Evolutionary conservation across 2,797 vertebrate genomes (phyloP), one percentile per base, ranked within the genome.

Genomic region (Pangasius sanitwongsei): DNA sequence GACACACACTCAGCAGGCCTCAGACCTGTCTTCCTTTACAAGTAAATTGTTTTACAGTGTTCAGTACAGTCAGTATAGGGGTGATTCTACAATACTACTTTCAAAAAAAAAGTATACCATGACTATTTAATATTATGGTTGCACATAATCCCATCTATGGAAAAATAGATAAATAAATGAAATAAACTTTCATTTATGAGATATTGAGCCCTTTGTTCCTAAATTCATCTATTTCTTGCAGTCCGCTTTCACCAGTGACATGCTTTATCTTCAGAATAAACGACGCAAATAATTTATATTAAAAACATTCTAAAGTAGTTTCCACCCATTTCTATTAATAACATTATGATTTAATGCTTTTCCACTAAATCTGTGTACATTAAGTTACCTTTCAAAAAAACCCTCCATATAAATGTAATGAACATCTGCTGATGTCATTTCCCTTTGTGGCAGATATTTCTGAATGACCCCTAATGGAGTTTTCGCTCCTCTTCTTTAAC

Each of bases 1-100:
- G 63, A 90, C 72, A 88, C 37, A 88, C 57, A 82, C 55, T 87
- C 61, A 90, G 63, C 31, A 88, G 86, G 82, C 90, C 86, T 90
- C 84, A 74, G 86, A 88, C 85, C 65, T 55, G 59, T 41, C 23
- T 80, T 83, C 28, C 7, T 78, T 85, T 90, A 91, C 89, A 88
- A 55, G 65, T 86, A 55, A 55, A 55, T 20, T 78, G 8, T 82
- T 37, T 83, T 83, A 41, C 80, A 44, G 78, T 25, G 20, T 82
- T 20, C 53, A 34, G 2, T 80, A 81, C 31, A 34, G 28, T 12
- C 53, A 61, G 28, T 41, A 82, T 82, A 61, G 5, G 20, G 57
- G 12, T 41, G 18, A 41, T 25, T 41, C 5, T 61, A 12, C 15
- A 82, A 41, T 28, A 7, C 48, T 48, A 48, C 44, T 48, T 48